These are phyloP conservation scores for Oegoconia quadripuncta DNA, from an alignment of 2,888 invertebrate genomes.

Conservation along the genomic window DNA sequence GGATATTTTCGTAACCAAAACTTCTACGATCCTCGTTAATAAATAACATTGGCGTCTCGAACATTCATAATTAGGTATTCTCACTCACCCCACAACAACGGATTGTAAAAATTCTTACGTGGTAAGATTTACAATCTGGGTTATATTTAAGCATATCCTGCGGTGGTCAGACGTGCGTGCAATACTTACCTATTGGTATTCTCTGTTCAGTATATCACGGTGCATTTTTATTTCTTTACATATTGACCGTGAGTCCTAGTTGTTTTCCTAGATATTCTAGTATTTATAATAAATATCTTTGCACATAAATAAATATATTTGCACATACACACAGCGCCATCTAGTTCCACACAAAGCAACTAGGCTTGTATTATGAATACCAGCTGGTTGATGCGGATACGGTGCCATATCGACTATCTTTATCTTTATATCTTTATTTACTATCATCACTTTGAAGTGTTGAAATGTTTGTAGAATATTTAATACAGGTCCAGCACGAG, in stretches of 20 bases:
- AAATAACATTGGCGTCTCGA: slow-evolving; percentile 17
- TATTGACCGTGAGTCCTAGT: not conserved
- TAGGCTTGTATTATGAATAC: too few species aligned
- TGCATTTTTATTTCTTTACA: slow-evolving; percentile 18
- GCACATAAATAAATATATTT: too few species aligned
- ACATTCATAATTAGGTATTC: slow-evolving; percentile 51
- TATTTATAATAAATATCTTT: not conserved
- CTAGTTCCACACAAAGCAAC: too few species aligned
- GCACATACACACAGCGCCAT: too few species aligned
- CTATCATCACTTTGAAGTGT: too few species aligned
- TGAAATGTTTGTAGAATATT: too few species aligned
- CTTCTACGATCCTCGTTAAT: not conserved
- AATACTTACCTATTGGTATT: slow-evolving; percentile 17
- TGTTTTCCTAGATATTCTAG: not conserved
- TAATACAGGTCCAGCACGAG: too few species aligned
- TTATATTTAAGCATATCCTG: slow-evolving; percentile 48
- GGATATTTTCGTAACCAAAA: too few species aligned
- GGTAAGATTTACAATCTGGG: slow-evolving; percentile 39
- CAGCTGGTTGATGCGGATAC: too few species aligned
- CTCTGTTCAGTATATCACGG: slow-evolving; percentile 17
- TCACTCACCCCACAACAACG: slow-evolving; percentile 28
- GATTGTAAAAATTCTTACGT: slow-evolving; percentile 37
- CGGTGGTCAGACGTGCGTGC: slow-evolving; percentile 43
- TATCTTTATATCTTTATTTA: too few species aligned
- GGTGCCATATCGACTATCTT: too few species aligned